Percentiles rank a stretch among this genome's conserved stretches.
Evolutionary conservation across 1,140 invertebrate genomes (phyloP).

Genomic region (Adoxophyes honmai): DNA sequence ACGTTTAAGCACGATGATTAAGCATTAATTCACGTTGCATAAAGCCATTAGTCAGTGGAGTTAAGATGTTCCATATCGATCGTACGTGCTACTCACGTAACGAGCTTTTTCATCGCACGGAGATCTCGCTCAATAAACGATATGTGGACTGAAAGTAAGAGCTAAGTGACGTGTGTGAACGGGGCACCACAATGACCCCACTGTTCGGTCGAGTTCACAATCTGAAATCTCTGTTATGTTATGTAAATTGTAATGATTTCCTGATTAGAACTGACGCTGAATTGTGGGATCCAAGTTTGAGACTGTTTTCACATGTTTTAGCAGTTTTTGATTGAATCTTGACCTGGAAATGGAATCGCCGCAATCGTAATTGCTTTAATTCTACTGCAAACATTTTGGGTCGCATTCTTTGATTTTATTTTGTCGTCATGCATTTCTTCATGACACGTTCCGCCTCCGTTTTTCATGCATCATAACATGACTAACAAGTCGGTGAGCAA

Average conservation of each 20-base stretch:
- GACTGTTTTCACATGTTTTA: no score
- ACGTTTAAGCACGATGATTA: background rate
- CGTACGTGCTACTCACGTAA: constrained; percentile 27
- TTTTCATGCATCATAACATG: no score
- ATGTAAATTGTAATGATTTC: constrained; percentile 12
- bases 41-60: background rate
- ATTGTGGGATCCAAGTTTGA: no score
- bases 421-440: no score
- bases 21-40: constrained; percentile 1
- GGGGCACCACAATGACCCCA: constrained; percentile 32
- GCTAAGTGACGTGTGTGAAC: constrained; percentile 45
- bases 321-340: no score
- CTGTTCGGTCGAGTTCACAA: background rate
- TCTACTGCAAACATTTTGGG: no score
- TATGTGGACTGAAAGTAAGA: constrained; percentile 43
- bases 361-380: no score
- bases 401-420: no score
- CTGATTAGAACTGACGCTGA: no score
- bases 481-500: no score
- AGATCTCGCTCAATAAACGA: constrained; percentile 31
- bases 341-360: no score
- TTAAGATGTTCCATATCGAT: constrained; percentile 26
- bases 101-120: constrained; percentile 33
- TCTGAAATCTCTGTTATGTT: constrained; percentile 7
- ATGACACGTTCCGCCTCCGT: no score